Percentiles rank a stretch among this genome's conserved stretches.
These are phyloP conservation scores for Tympanuchus pallidicinctus DNA, from an alignment of 2,113 vertebrate species.

Conservation along the genomic window DNA sequence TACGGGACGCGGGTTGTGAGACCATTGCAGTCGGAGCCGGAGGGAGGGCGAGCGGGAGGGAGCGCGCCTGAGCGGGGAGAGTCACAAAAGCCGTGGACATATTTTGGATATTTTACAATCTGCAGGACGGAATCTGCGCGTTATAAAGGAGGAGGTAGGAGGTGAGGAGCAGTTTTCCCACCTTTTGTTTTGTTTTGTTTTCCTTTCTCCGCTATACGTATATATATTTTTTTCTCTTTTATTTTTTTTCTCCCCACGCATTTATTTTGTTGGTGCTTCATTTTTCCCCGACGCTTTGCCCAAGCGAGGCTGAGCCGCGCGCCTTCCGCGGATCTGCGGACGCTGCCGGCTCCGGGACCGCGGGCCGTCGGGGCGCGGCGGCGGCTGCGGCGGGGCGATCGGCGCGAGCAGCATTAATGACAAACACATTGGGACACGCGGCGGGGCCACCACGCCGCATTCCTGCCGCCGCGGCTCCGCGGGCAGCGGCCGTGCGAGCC, in stretches of 20 bases:
- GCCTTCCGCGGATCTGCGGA: not conserved
- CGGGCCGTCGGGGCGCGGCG: constrained; percentile 35
- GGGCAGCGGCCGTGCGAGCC: not conserved
- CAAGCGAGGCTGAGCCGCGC: not conserved
- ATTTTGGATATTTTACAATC: constrained; percentile 72
- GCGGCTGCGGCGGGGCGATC: not conserved
- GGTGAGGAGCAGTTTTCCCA: not conserved
- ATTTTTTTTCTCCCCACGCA: not conserved
- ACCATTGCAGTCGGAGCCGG: constrained; percentile 79
- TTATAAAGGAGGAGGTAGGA: constrained; percentile 78
- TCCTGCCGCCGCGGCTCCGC: constrained; percentile 54
- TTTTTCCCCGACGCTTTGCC: fast-evolving
- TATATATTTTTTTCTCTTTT: not conserved
- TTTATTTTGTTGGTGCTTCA: not conserved
- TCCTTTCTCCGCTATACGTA: not conserved
- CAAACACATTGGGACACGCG: constrained; percentile 85
- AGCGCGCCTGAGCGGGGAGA: constrained; percentile 69
- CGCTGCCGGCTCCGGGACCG: not conserved
- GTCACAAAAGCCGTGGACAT: constrained; percentile 77
- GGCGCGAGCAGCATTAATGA: constrained; percentile 77
- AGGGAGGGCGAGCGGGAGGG: constrained; percentile 76
- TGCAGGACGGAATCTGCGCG: constrained; percentile 76
- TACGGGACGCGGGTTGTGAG: constrained; percentile 87
- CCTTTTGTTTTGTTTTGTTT: not conserved
- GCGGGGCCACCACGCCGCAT: constrained; percentile 75